Evolutionary conservation across 2,113 vertebrate genomes (phyloP).

Genomic region (Phainopepla nitens): DNA sequence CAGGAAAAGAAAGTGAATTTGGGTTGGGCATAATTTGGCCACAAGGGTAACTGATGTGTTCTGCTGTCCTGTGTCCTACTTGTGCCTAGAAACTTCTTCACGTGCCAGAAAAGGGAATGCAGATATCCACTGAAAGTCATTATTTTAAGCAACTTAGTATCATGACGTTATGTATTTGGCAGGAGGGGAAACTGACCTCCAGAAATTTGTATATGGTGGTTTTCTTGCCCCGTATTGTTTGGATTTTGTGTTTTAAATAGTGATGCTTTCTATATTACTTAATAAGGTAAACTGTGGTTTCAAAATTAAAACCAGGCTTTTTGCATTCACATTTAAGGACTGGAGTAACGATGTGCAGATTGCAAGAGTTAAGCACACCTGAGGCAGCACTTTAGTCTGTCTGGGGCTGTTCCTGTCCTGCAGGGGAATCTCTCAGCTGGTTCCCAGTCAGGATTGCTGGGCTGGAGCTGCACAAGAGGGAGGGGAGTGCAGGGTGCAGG

Average conservation of each 20-base stretch:
- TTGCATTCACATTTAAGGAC: neutral
- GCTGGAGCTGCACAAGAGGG: neutral
- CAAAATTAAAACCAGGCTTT: neutral
- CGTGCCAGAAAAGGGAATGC: neutral
- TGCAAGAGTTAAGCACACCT: neutral
- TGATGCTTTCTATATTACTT: neutral
- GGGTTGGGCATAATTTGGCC: neutral
- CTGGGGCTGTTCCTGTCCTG: rapidly evolving
- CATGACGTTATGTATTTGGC: neutral
- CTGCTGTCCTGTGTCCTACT: neutral
- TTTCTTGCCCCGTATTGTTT: neutral
- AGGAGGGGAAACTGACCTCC: neutral
- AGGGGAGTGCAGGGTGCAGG: neutral
- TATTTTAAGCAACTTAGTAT: neutral
- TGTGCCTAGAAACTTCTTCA: neutral
- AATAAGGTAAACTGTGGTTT: neutral
- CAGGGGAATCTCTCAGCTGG: neutral
- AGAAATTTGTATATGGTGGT: neutral
- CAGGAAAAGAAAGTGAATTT: neutral
- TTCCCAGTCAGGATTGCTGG: neutral
- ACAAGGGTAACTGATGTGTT: neutral
- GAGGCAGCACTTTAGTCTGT: neutral
- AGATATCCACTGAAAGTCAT: neutral
- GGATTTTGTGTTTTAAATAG: neutral
- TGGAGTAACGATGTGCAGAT: neutral